Percentiles rank a stretch among this genome's conserved stretches.
Conservation (phyloP, 1,140 invertebrate species). For the Harpegnathos saltator region DNA sequence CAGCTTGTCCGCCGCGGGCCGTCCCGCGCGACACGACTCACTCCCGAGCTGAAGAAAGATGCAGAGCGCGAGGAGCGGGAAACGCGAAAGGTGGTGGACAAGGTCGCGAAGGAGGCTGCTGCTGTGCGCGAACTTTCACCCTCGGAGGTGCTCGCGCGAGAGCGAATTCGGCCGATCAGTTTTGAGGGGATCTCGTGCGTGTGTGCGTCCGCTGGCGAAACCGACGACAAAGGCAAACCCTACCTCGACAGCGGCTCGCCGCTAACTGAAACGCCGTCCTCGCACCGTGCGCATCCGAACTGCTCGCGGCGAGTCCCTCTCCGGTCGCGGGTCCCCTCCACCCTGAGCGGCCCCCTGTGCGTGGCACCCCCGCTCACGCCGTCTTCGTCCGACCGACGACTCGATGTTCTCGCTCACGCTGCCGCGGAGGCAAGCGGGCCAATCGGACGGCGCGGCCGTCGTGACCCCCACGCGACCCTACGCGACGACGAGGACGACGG, state of each 20-base stretch:
- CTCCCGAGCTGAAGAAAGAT: background rate
- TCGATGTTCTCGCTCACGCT: constrained; percentile 55
- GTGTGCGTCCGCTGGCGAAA: background rate
- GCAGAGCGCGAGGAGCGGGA: too few relatives aligned
- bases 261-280: constrained; percentile 81
- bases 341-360: constrained; percentile 71
- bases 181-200: background rate
- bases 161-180: too few relatives aligned
- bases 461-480: constrained; percentile 58
- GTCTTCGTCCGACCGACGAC: constrained; percentile 62
- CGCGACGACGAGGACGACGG: constrained; percentile 3
- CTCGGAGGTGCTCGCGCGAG: too few relatives aligned
- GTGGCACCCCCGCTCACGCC: constrained; percentile 59
- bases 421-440: constrained; percentile 67
- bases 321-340: constrained; percentile 66
- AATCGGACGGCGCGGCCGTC: constrained; percentile 62
- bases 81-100: too few relatives aligned
- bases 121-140: background rate
- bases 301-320: constrained; percentile 77
- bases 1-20: too few relatives aligned
- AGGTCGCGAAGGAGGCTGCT: too few relatives aligned
- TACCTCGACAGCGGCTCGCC: constrained; percentile 81
- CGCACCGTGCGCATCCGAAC: constrained; percentile 74
- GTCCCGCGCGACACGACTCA: constrained; percentile 29
- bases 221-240: constrained; percentile 59